Percentiles rank a stretch among this genome's conserved stretches.
Evolutionary conservation across 2,888 invertebrate species (phyloP).

Genomic region (Elysia crispata): DNA sequence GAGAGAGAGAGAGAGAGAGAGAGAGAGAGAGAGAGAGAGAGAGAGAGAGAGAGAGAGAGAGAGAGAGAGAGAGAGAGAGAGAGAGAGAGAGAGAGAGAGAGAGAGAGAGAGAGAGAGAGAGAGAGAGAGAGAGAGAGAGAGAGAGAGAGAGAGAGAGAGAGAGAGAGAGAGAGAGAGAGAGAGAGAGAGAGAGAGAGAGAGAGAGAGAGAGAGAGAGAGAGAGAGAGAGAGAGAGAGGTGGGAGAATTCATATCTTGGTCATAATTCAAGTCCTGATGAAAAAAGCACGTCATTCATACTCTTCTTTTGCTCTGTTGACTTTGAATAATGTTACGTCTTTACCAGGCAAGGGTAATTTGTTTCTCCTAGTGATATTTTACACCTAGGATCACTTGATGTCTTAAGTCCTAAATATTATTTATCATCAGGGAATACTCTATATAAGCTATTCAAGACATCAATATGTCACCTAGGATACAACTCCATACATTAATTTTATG

Average conservation of each 20-base stretch:
- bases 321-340: no score
- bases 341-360: no score
- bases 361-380: no score
- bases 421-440: no score
- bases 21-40: not conserved
- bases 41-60: not conserved
- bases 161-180: conserved; percentile 9
- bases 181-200: conserved; percentile 11
- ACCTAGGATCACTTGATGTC: no score
- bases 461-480: no score
- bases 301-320: no score
- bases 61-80: not conserved
- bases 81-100: conserved; percentile 5
- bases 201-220: conserved; percentile 30
- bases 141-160: conserved; percentile 4
- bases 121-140: not conserved
- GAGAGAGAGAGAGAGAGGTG: conserved; percentile 20
- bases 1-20: not conserved
- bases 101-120: not conserved
- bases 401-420: no score
- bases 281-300: no score
- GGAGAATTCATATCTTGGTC: not conserved
- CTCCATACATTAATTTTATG: no score
- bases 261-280: not conserved
- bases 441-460: no score